These are phyloP conservation scores for Bicyclus anynana DNA, from an alignment of 1,140 invertebrate genomes.

Conservation along the genomic window DNA sequence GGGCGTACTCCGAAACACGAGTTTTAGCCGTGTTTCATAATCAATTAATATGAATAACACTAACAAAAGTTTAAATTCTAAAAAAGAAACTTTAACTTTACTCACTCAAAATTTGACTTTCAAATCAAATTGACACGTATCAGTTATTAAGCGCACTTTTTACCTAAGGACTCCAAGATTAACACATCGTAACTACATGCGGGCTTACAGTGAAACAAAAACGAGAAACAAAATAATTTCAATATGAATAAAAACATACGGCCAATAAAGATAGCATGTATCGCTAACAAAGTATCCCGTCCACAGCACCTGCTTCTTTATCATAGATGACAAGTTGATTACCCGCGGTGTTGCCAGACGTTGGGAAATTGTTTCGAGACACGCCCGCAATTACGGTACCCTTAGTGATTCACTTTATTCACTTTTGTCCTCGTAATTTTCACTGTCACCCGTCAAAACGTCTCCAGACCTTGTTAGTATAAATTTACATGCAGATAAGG, in stretches of 20 bases:
- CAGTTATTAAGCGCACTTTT: too few relatives aligned
- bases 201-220: not conserved
- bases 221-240: not conserved
- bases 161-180: too few relatives aligned
- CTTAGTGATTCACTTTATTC: not conserved
- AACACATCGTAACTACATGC: not conserved
- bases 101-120: too few relatives aligned
- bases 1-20: too few relatives aligned
- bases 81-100: too few relatives aligned
- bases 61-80: too few relatives aligned
- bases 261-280: not conserved
- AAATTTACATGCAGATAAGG: not conserved
- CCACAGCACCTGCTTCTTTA: not conserved
- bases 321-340: not conserved
- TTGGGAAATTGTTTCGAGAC: not conserved
- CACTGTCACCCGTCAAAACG: slow-evolving; percentile 3
- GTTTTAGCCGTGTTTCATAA: too few relatives aligned
- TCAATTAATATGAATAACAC: too few relatives aligned
- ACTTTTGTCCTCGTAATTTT: slow-evolving; percentile 3
- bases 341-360: not conserved
- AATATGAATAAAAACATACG: not conserved
- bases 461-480: not conserved
- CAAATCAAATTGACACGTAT: too few relatives aligned
- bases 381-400: slow-evolving; percentile 1
- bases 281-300: not conserved